Base-by-base conservation (phyloP, 2,888 invertebrate genomes). In the Cryptops parisi region DNA sequence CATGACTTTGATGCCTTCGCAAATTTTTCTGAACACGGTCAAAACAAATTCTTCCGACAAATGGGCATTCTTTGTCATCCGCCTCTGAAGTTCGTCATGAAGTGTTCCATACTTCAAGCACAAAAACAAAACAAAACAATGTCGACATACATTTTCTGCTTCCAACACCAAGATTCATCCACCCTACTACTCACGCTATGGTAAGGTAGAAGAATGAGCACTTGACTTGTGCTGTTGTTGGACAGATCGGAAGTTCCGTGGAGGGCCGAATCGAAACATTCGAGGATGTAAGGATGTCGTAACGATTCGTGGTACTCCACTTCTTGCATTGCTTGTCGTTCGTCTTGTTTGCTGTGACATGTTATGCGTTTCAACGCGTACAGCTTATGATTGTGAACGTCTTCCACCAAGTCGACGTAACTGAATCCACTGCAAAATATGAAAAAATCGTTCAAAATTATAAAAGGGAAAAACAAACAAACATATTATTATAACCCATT, bases 261-360 rank as follows among this genome's bases (percentile, higher is more conserved):
- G 47, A 81, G 70, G 24, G 76, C 73, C 47, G 79, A 80, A 65
- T 82, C 84, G 54, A 84, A 72, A 33, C 83, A 75, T 60, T 80
- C 77, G 52, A 86, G 77, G 19, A 88, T 77, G 66, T 83, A 82
- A 2, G 78, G 78, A 67, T 85, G 84, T 57, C 78, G 74, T 24
- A 86, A 70, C 61, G 76, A 72, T 54, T 78, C 77, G 65, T 82
- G 81, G 63, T 81, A 79, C 61, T 82, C 80, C 45, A 84, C 79
- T 71, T 88, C 88, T 57, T 76, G 75, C 63, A 80, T 64, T 0
- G 84, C 84, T 57, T 64, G 74, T 47, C 61, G 76, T 65, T 85
- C 82, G 66, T 88, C 87, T 59, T 82, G 81, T 54, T 77, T 72
- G 56, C 81, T 79, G 67, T 87, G 86, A 63, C 85, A 86, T n/a